These are phyloP conservation scores for Heterodera filipjevi DNA, from an alignment of 2,888 invertebrate species.

Conservation along the genomic window DNA sequence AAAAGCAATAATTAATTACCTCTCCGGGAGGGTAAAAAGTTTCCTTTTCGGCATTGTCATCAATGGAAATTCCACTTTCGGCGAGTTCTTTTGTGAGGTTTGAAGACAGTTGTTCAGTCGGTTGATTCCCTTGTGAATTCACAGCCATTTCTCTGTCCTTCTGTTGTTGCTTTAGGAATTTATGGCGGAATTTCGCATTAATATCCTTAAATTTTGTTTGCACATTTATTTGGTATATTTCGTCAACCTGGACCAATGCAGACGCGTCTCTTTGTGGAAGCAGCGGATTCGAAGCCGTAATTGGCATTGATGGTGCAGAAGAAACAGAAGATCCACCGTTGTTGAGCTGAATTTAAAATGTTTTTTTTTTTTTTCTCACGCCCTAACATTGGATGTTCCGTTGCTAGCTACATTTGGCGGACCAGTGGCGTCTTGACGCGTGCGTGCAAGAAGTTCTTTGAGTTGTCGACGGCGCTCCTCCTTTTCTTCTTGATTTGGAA, in stretches of 20 bases:
- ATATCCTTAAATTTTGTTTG: constrained; percentile 4
- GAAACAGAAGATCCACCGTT: background rate
- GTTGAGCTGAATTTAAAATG: background rate
- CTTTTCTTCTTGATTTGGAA: constrained; percentile 32
- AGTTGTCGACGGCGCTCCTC: constrained; percentile 33
- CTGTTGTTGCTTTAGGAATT: constrained; percentile 24
- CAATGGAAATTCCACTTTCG: background rate
- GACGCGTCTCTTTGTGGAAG: constrained; percentile 16
- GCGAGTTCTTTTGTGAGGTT: constrained; percentile 25
- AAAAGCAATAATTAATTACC: background rate
- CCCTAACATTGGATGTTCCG: background rate
- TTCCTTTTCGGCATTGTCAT: background rate
- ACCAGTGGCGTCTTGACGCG: constrained; percentile 2
- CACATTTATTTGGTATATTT: background rate
- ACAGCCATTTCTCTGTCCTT: background rate
- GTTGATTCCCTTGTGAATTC: background rate
- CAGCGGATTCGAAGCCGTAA: constrained; percentile 13
- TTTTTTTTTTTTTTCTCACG: background rate
- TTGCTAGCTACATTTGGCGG: constrained; percentile 7
- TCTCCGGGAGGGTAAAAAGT: constrained; percentile 27
- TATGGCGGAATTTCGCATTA: constrained; percentile 27
- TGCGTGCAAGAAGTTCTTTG: constrained; percentile 32
- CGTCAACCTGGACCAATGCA: constrained; percentile 20
- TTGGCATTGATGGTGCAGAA: background rate
- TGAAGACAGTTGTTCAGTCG: background rate